Evolutionary conservation across 2,797 vertebrate genomes (phyloP), one percentile per base, ranked within the genome.

Genomic region (Meda fulgida): DNA sequence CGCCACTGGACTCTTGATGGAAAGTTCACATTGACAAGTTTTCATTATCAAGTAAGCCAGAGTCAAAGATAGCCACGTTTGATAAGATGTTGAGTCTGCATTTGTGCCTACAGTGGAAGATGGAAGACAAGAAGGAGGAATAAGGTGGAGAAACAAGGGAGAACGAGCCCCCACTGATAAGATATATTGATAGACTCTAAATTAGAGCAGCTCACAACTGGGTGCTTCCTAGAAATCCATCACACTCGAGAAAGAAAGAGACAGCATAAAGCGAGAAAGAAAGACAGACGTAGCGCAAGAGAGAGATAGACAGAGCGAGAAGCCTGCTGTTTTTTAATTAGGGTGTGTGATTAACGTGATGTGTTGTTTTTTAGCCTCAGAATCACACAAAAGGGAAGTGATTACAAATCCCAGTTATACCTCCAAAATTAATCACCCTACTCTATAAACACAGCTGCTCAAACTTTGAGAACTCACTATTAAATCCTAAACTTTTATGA

Each of bases 141-240:
- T 43, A 46, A 60, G 78, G 31, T 46, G 53, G 60, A 84, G 48
- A 81, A 86, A 76, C 75, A 82, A 78, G 83, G 70, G 80, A 87
- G 79, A 73, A 58, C 4, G 84, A 58, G 65, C 75, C 79, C 83
- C 88, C 53, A 78, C 84, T 89, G 90, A 60, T 89, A 86, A 88
- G 84, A 87, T 85, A 58, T 88, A 91, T 90, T 80, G 82, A 87
- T 86, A 85, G 82, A 63, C 80, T 85, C 72, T 84, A 86, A 88
- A 89, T 86, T 84, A 85, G 83, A 88, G 78, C 48, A 46, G 34
- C 71, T 87, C 88, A 40, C 81, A 29, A 82, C 79, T 81, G 76
- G 83, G 58, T n/a, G 77, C 76, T 58, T 83, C 81, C 83, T 80
- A 78, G 75, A 83, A 86, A 87, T 87, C 84, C 71, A 85, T 87